Percentiles rank a stretch among this genome's conserved stretches.
These are phyloP conservation scores for Listrodromus nycthemerus DNA, from an alignment of 2,888 invertebrate genomes.

Conservation along the genomic window DNA sequence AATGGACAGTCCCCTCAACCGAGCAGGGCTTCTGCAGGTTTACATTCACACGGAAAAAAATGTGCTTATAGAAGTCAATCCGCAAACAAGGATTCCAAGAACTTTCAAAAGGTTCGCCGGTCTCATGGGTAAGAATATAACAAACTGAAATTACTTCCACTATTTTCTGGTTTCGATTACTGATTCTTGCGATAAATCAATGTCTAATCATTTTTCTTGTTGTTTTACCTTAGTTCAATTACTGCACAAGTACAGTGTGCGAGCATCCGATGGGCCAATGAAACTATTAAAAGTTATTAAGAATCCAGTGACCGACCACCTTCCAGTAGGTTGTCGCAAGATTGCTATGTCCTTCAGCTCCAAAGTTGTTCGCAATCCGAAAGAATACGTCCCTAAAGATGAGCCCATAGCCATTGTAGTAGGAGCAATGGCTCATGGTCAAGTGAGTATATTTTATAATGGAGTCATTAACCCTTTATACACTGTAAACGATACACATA, in stretches of 20 bases:
- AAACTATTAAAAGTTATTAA: slow-evolving; percentile 98
- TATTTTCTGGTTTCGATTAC: neutral
- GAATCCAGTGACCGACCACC: slow-evolving; percentile 97
- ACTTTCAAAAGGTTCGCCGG: slow-evolving; percentile 99
- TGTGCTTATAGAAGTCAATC: slow-evolving; percentile 97
- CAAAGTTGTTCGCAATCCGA: slow-evolving; percentile 89
- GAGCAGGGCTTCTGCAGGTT: slow-evolving; percentile 98
- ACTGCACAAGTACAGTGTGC: slow-evolving; percentile 96
- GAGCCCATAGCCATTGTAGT: slow-evolving; percentile 96
- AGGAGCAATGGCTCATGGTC: slow-evolving; percentile 99
- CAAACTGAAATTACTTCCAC: neutral
- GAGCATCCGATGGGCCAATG: slow-evolving; percentile 95
- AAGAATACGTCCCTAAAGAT: slow-evolving; percentile 91
- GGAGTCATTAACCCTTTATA: neutral
- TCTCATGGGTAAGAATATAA: slow-evolving; percentile 91
- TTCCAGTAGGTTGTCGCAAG: slow-evolving; percentile 97
- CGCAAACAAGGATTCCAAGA: slow-evolving; percentile 98
- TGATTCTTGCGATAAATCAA: neutral
- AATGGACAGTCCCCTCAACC: slow-evolving; percentile 98
- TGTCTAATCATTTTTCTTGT: neutral
- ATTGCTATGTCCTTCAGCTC: slow-evolving; percentile 95
- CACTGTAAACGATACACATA: neutral
- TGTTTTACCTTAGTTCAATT: slow-evolving; percentile 92
- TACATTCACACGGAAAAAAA: slow-evolving; percentile 96
- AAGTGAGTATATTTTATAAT: slow-evolving; percentile 86